These are phyloP conservation scores for Poeciliopsis infans DNA, from an alignment of 2,797 vertebrate species.

Conservation along the genomic window DNA sequence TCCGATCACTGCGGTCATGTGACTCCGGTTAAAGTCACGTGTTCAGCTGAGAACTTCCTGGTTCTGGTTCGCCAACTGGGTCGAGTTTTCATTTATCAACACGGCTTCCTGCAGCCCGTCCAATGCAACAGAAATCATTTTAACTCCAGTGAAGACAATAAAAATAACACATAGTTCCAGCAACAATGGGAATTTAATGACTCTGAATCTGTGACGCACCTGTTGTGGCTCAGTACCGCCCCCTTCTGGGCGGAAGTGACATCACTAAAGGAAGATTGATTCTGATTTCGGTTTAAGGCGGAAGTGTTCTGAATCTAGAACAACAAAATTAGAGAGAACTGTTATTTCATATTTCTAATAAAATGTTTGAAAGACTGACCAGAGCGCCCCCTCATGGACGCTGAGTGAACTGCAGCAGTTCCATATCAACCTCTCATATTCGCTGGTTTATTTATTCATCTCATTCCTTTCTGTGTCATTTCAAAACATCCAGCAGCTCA, in stretches of 20 bases:
- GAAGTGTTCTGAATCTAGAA: background rate
- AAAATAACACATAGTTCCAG: background rate
- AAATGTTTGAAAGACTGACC: background rate
- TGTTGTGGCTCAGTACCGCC: background rate
- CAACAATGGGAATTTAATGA: background rate
- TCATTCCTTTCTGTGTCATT: background rate
- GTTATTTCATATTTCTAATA: background rate
- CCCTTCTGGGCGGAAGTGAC: background rate
- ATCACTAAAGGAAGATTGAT: background rate
- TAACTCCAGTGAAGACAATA: too few species aligned
- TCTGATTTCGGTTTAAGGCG: background rate
- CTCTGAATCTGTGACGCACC: background rate
- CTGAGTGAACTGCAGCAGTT: background rate
- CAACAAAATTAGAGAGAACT: background rate
- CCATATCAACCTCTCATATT: background rate
- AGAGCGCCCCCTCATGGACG: background rate
- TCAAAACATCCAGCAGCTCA: background rate
- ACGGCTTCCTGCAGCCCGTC: background rate
- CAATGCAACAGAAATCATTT: too few species aligned
- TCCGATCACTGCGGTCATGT: conserved; percentile 2
- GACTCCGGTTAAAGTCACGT: background rate
- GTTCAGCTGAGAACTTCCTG: background rate
- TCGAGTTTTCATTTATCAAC: background rate
- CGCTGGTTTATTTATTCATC: too few species aligned
- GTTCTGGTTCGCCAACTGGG: background rate